Base-by-base conservation (phyloP, 1,140 invertebrate genomes). In the Palaemon carinicauda region DNA sequence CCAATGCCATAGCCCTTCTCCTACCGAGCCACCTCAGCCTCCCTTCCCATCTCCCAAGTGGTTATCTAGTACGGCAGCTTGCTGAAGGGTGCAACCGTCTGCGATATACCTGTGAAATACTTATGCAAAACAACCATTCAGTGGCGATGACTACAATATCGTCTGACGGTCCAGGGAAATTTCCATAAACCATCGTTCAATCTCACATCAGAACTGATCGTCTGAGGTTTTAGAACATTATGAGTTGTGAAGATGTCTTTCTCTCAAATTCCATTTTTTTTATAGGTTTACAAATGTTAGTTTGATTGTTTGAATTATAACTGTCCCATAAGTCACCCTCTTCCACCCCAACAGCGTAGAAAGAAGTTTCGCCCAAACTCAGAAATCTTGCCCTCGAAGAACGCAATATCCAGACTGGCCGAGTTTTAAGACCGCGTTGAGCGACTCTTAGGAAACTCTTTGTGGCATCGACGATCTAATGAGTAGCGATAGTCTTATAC, bases 401-500 rank as follows among this genome's bases (percentile, higher is more conserved):
- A 33, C 33, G 50, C 60, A 27, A 41, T 73, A 50, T 21, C 10
- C 31, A 33, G 14, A 12, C 27, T 54, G 71, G 56, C 1, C 2
- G 56, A 60, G 56, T n/a, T 60, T n/a, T n/a, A 82, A n/a, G 75
- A 33, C n/a, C 24, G 24, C 24, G 24, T 19, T 14, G 41, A 69
- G 33, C 65, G 29, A 51, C 60, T 86, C 69, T 80, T 77, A 80
- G 84, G 77, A 86, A 56, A 77, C 50, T n/a, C n/a, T 69, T 41
- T 80, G 84, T 79, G 60, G 74, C 54, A 53, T 21, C 54, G 50
- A 41, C 78, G 77, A 80, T 86, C 77, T 86, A 86, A 86, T 86
- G 84, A 86, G 84, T 80, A 52, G 50, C 29, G 84, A 86, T 86
- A 86, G 77, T 54, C 84, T 51, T 80, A 80, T 86, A 86, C 71